Evolutionary conservation across 1,140 invertebrate genomes (phyloP), one percentile per base, ranked within the genome.

Genomic region (Drosophila lacertosa): DNA sequence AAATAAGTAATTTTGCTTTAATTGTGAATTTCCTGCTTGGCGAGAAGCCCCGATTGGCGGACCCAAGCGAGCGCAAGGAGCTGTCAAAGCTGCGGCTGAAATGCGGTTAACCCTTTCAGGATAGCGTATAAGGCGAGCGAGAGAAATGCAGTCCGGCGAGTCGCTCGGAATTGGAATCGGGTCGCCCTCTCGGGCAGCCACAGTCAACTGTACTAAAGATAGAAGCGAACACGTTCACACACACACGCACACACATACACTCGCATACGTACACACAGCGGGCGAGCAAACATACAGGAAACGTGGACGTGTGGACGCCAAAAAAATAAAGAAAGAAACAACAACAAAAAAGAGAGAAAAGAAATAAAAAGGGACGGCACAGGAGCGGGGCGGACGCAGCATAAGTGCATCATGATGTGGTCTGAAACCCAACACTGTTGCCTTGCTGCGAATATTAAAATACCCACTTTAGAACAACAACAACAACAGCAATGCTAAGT

Each of bases 401-500:
- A 80, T 77, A 79, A 77, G 74, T 69, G 74, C 67, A 83, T 82
- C 59, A 55, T 63, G 65, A 81, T 86, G 81, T 74, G 78, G 69
- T 84, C 66, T 86, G 82, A 86, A 86, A 86, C 81, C 78, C 72
- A 84, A 84, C 81, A 84, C 80, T 84, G 74, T 73, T 83, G 72
- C 67, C 63, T 71, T 69, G 81, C 77, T 84, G 80, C 77, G 77
- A 86, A 84, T 86, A 86, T 84, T 86, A 80, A 84, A 84, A 84
- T 86, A 77, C 73, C 80, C 77, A 84, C 81, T 86, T 84, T 86
- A 86, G 66, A 57, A 65, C 68, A 82, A 64, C 79, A 82, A 71
- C 63, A 82, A 58, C 22, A 72, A 40, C 62, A 62, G 48, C 59
- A 59, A 71, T 47, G 55, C 40, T 78, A 74, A 83, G 58, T 65